Base-by-base conservation (phyloP, 2,797 vertebrate species). In the Clangula hyemalis region DNA sequence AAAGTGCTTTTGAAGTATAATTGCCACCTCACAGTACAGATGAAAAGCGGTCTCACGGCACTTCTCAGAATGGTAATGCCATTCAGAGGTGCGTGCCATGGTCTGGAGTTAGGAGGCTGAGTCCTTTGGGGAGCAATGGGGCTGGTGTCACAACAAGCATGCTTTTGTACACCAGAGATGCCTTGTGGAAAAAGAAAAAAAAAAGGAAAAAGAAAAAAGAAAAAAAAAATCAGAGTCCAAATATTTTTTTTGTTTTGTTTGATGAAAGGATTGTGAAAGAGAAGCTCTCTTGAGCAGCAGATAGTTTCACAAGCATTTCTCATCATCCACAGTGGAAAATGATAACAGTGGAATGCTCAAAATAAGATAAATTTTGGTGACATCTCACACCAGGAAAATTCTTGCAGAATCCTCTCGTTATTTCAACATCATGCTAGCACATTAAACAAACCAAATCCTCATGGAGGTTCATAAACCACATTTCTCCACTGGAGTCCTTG, bases 371-470 rank as follows among this genome's bases (percentile, higher is more conserved):
- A 83, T 95, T 86, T 93, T 93, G 75, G 53, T 96, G 90, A 66
- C 70, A 76, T 92, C 96, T 97, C 87, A 92, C 76, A 93, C 84
- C 45, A 96, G 91, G 83, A 96, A 80, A 94, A 89, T 93, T 93
- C 85, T 97, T 97, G 78, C 85, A 97, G 96, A 97, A 94, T 95
- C 83, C 65, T 96, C 89, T 88, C 80, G 85, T 94, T 96, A 93
- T 97, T 93, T 95, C 86, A 92, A 70, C 93, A 95, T 93, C 89
- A 86, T 66, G 21, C 85, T 96, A 96, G 94, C 92, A 87, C 92
- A 51, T 82, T 96, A 95, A 95, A 78, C 62, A 92, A 90, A 39
- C 11, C 3, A n/a, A 68, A 71, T 83, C 39, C 10, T 87, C 10
- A 22, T 5, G 2, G 57, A 71, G 8, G 6, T 34, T 87, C n/a